Percentiles rank a stretch among this genome's conserved stretches.
These are phyloP conservation scores for Nemoura dubitans DNA, from an alignment of 2,888 invertebrate species.

Conservation along the genomic window DNA sequence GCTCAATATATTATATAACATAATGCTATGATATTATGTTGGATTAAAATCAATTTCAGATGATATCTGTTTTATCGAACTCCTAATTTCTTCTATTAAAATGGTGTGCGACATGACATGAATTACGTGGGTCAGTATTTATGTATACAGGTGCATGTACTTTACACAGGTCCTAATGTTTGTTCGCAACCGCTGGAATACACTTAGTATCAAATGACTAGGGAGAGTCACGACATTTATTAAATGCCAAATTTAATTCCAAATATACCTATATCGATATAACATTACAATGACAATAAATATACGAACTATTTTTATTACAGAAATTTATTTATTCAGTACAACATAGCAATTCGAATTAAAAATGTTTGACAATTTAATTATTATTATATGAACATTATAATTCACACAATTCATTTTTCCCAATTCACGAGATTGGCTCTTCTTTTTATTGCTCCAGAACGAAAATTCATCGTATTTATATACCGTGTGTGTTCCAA, in stretches of 20 bases:
- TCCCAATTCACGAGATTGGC: background rate
- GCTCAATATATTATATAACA: too few relatives aligned
- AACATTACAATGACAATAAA: slow-evolving; percentile 3
- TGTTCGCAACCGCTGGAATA: too few relatives aligned
- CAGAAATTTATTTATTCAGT: slow-evolving; percentile 30
- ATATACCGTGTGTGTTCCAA: slow-evolving; percentile 21
- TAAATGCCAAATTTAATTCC: background rate
- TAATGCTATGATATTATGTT: too few relatives aligned
- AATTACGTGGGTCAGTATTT: too few relatives aligned
- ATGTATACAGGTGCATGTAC: too few relatives aligned
- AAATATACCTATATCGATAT: slow-evolving; percentile 20
- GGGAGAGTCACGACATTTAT: too few relatives aligned
- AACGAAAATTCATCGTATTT: slow-evolving; percentile 33
- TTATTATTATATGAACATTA: background rate
- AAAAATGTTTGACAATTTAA: slow-evolving; percentile 22
- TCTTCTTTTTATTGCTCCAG: slow-evolving; percentile 42
- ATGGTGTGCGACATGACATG: too few relatives aligned
- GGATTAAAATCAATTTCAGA: too few relatives aligned
- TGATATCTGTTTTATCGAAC: too few relatives aligned
- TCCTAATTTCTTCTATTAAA: too few relatives aligned
- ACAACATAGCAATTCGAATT: slow-evolving; percentile 33
- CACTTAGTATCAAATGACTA: too few relatives aligned
- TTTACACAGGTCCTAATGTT: too few relatives aligned
- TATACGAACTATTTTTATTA: background rate
- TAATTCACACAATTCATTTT: slow-evolving; percentile 5